phyloP scores from a whole-genome alignment of 2,113 vertebrate species.

The Lipotes vexillifer region DNA sequence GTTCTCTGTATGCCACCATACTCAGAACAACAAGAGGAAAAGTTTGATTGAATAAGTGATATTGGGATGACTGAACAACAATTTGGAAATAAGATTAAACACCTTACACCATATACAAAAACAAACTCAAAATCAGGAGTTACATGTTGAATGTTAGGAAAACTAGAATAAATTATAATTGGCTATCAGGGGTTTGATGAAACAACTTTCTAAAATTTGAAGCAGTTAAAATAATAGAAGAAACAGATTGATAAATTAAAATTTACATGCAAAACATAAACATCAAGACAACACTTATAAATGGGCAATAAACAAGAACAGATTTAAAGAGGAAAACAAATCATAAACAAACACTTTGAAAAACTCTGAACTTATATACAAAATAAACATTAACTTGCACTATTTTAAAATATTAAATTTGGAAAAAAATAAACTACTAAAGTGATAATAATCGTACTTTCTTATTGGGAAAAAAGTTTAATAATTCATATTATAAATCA shows the following conservation, averaged over 20 bases:
- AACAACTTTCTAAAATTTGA: background rate
- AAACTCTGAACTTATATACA: background rate
- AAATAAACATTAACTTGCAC: background rate
- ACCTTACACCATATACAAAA: background rate
- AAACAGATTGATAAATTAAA: slow-evolving; percentile 13
- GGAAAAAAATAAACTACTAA: background rate
- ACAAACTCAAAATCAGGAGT: background rate
- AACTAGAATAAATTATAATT: background rate
- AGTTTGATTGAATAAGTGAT: background rate
- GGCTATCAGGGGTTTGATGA: background rate
- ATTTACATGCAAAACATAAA: background rate
- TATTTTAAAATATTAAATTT: background rate
- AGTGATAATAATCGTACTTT: background rate
- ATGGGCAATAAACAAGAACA: background rate
- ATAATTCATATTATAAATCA: background rate
- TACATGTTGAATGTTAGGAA: background rate
- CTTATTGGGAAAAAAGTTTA: background rate
- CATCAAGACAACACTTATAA: background rate
- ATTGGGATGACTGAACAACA: background rate
- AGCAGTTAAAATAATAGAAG: background rate
- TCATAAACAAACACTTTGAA: background rate
- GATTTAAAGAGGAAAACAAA: slow-evolving; percentile 3
- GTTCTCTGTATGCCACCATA: background rate
- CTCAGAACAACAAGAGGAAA: background rate
- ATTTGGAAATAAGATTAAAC: background rate